phyloP scores from a whole-genome alignment of 2,888 invertebrate species.

The Thera obeliscata region DNA sequence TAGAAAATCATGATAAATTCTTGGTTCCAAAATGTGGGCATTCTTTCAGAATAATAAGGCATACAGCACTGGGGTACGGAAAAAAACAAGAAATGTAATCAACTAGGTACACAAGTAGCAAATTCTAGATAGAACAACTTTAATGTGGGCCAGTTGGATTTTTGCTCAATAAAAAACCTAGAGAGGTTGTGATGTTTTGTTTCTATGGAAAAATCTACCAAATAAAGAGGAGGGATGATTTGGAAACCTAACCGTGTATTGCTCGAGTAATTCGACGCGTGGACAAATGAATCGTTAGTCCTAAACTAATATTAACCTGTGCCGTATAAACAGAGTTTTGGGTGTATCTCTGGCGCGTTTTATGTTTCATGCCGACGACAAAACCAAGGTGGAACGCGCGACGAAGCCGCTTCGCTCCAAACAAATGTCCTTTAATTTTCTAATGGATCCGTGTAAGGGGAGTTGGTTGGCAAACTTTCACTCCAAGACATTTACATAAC shows the following conservation, averaged over 20 bases:
- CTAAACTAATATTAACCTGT: conserved; percentile 75
- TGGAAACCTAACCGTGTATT: conserved; percentile 48
- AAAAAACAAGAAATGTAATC: too few species aligned
- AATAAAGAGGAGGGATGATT: conserved; percentile 34
- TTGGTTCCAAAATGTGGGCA: too few species aligned
- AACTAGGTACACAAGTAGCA: too few species aligned
- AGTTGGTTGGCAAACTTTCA: conserved; percentile 74
- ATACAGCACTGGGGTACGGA: too few species aligned
- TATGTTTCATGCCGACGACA: conserved; percentile 8
- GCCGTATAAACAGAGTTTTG: conserved; percentile 64
- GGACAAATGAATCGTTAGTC: conserved; percentile 75
- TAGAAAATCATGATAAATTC: too few species aligned
- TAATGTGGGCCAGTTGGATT: too few species aligned
- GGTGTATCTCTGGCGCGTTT: conserved; percentile 61
- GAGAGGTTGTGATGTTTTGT: too few species aligned
- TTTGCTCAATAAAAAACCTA: too few species aligned
- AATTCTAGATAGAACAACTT: too few species aligned
- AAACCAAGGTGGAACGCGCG: not conserved
- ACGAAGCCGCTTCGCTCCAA: conserved; percentile 58
- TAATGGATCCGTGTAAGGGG: conserved; percentile 73
- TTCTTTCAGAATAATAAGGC: too few species aligned
- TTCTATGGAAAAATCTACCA: too few species aligned
- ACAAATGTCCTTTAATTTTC: conserved; percentile 77
- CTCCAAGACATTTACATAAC: conserved; percentile 76
- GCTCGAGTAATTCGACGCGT: conserved; percentile 57